These are phyloP conservation scores for Tetropium fuscum DNA, from an alignment of 2,888 invertebrate genomes.

Conservation along the genomic window DNA sequence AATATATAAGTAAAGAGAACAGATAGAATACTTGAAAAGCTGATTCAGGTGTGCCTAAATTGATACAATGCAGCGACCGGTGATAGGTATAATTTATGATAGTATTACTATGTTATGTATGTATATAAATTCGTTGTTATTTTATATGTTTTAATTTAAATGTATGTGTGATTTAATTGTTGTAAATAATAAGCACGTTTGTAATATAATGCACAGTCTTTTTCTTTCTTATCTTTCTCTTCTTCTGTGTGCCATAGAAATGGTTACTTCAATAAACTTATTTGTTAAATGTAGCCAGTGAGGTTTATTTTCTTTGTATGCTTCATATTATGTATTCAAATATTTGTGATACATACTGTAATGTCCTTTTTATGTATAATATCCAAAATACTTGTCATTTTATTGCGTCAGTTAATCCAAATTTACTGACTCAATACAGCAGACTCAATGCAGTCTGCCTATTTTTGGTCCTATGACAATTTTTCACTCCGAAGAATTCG, in stretches of 20 bases:
- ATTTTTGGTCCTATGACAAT: too few relatives aligned
- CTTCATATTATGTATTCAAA: slow-evolving; percentile 35
- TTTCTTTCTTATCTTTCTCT: slow-evolving; percentile 40
- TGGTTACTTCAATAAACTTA: slow-evolving; percentile 37
- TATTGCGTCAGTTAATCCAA: too few relatives aligned
- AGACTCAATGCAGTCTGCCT: too few relatives aligned
- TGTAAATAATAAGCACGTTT: slow-evolving; percentile 52
- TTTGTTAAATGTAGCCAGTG: slow-evolving; percentile 53
- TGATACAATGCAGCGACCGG: slow-evolving; percentile 9
- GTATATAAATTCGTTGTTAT: slow-evolving; percentile 41
- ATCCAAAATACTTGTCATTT: too few relatives aligned
- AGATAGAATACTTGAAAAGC: slow-evolving; percentile 3
- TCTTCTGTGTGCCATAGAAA: slow-evolving; percentile 55
- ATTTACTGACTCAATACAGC: too few relatives aligned
- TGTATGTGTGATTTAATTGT: slow-evolving; percentile 40
- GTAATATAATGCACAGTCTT: slow-evolving; percentile 45
- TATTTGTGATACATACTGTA: slow-evolving; percentile 46
- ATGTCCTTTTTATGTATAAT: slow-evolving; percentile 39
- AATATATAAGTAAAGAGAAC: slow-evolving; percentile 11
- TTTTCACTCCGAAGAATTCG: too few relatives aligned
- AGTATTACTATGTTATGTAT: slow-evolving; percentile 46
- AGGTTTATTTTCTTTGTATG: slow-evolving; percentile 40
- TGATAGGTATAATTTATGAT: slow-evolving; percentile 39
- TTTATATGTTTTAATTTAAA: slow-evolving; percentile 25
- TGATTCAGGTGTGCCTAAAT: slow-evolving; percentile 14